Conservation (phyloP, 2,888 invertebrate genomes). For the Criorhina ranunculi region DNA sequence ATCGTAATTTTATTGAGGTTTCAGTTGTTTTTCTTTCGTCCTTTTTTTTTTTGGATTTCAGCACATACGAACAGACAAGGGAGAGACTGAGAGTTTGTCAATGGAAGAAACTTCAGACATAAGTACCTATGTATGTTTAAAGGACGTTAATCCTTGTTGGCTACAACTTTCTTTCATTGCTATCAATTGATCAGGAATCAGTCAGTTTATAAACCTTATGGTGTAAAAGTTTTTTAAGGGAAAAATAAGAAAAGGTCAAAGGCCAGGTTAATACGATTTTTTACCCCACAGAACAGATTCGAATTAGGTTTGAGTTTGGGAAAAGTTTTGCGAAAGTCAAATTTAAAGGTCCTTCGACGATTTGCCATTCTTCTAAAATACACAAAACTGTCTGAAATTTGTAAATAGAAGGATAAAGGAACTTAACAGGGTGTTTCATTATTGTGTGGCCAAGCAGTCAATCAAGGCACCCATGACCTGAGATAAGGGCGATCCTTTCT, state of each 20-base stretch:
- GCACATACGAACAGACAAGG: too few species aligned
- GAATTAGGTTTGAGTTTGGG: background rate
- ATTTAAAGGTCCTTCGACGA: background rate
- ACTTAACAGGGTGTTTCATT: too few species aligned
- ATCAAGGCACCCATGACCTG: too few species aligned
- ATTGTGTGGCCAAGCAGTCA: too few species aligned
- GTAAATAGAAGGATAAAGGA: too few species aligned
- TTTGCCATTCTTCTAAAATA: too few species aligned
- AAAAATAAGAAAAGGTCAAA: background rate
- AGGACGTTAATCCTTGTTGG: slow-evolving; percentile 1
- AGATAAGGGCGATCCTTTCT: too few species aligned
- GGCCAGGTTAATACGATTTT: background rate
- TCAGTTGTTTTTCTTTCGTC: too few species aligned
- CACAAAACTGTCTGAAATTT: too few species aligned
- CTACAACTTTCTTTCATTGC: slow-evolving; percentile 3
- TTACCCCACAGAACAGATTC: background rate
- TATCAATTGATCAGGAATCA: background rate
- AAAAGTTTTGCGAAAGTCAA: background rate
- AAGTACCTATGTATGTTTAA: background rate
- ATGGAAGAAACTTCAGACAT: background rate
- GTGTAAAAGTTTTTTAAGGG: background rate
- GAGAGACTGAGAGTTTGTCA: too few species aligned
- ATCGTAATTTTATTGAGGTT: background rate
- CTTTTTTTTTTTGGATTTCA: background rate
- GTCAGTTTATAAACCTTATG: background rate